A percentile compares a stretch with the other conserved stretches of the same genome.
Evolutionary conservation across 2,888 invertebrate species (phyloP).

Genomic region (Argyresthia goedartella): DNA sequence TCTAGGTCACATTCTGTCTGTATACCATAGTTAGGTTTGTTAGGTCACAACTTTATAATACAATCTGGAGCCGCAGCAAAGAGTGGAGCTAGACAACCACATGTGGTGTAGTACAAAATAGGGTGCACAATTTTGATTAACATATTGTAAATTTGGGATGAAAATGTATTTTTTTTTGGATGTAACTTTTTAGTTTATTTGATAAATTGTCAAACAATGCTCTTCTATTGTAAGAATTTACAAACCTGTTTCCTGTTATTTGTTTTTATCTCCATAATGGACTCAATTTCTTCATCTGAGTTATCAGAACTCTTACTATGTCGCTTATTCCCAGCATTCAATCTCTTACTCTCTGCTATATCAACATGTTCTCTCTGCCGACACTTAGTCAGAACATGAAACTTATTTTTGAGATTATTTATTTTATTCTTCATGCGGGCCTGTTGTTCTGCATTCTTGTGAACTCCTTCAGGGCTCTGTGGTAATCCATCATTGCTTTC

Average conservation of each 20-base stretch:
- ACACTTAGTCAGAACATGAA: constrained; percentile 32
- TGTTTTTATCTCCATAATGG: background rate
- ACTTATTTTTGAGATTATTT: constrained; percentile 42
- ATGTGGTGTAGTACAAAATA: too few species aligned
- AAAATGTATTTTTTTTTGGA: too few species aligned
- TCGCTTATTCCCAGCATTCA: constrained; percentile 9
- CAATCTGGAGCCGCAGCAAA: too few species aligned
- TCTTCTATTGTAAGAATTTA: background rate
- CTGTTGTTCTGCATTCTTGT: background rate
- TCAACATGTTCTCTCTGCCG: constrained; percentile 14
- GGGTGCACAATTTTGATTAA: too few species aligned
- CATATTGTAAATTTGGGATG: too few species aligned
- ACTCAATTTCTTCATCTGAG: constrained; percentile 11
- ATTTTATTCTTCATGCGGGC: constrained; percentile 36
- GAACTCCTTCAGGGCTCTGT: background rate
- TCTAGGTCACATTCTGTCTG: too few species aligned
- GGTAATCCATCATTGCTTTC: background rate
- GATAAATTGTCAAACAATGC: background rate
- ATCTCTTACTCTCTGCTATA: too few species aligned
- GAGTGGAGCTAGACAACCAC: too few species aligned
- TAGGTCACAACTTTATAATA: too few species aligned
- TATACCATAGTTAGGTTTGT: too few species aligned
- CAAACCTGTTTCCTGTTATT: background rate
- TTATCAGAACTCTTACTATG: constrained; percentile 14
- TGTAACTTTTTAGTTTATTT: too few species aligned